phyloP scores from a whole-genome alignment of 2,113 vertebrate species.

The Rhinopomastus cyanomelas region DNA sequence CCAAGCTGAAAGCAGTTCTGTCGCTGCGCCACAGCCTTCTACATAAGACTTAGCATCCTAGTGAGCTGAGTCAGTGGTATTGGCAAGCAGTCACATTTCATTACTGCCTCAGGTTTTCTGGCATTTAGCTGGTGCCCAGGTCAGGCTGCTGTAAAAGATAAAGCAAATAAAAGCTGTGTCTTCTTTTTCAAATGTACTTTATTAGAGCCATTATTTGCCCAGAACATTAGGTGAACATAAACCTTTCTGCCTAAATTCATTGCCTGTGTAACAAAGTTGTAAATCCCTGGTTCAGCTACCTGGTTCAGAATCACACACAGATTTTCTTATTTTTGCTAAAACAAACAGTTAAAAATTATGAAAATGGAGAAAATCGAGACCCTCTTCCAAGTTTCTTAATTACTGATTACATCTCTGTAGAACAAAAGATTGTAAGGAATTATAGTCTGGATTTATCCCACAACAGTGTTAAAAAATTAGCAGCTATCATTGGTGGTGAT shows the following conservation, averaged over 20 bases:
- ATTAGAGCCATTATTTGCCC: neutral
- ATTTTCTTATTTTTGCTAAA: neutral
- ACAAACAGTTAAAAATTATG: neutral
- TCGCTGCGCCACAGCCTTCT: neutral
- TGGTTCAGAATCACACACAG: neutral
- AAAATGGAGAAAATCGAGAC: neutral
- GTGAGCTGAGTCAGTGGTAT: neutral
- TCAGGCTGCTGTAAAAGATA: constrained; percentile 6
- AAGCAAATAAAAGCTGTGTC: neutral
- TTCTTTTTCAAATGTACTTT: neutral
- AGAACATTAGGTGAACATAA: neutral
- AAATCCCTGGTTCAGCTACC: neutral
- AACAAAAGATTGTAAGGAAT: neutral
- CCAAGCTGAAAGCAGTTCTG: constrained; percentile 44
- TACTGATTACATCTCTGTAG: neutral
- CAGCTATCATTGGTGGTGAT: neutral
- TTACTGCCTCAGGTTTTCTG: constrained; percentile 32
- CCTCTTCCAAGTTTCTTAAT: neutral
- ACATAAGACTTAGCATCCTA: neutral
- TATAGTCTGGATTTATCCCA: neutral
- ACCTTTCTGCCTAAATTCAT: neutral
- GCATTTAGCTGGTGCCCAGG: constrained; percentile 38
- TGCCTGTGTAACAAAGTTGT: neutral
- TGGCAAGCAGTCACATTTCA: constrained; percentile 17
- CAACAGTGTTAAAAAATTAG: neutral